phyloP scores from a whole-genome alignment of 2,888 invertebrate genomes.

The Strigamia transsilvanica region DNA sequence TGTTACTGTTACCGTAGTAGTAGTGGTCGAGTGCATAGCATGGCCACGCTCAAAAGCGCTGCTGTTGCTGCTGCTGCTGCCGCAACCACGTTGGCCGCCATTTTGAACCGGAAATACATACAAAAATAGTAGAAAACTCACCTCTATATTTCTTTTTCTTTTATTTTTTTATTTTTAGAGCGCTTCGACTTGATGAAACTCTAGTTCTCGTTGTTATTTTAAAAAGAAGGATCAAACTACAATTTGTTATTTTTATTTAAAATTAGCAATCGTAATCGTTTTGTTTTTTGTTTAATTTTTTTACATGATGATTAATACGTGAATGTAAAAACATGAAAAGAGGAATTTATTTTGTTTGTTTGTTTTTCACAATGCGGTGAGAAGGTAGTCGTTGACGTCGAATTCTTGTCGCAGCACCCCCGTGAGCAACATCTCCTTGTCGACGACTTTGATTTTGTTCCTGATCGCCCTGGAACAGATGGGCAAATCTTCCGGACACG shows the following conservation, averaged over 20 bases:
- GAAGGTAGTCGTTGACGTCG: constrained; percentile 64
- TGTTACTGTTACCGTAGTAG: too few relatives aligned
- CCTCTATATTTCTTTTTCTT: too few relatives aligned
- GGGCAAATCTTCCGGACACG: constrained; percentile 65
- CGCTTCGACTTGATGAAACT: neutral
- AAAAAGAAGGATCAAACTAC: neutral
- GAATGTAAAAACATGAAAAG: neutral
- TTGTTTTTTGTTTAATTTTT: neutral
- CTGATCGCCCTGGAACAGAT: constrained; percentile 64
- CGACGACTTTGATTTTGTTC: constrained; percentile 66
- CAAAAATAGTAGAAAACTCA: too few relatives aligned
- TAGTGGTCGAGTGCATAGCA: too few relatives aligned
- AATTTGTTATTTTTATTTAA: neutral
- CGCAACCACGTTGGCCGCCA: neutral
- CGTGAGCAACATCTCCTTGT: constrained; percentile 68
- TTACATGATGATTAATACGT: constrained; percentile 5
- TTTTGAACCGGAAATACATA: neutral
- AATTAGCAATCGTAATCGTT: neutral
- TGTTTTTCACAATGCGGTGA: constrained; percentile 53
- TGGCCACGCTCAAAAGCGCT: too few relatives aligned
- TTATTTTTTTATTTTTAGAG: neutral
- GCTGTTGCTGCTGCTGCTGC: too few relatives aligned
- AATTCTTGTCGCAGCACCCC: constrained; percentile 68
- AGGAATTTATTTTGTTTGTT: neutral
- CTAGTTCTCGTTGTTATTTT: neutral